phyloP scores from a whole-genome alignment of 2,113 vertebrate species.

The Chrysochloris asiatica region DNA sequence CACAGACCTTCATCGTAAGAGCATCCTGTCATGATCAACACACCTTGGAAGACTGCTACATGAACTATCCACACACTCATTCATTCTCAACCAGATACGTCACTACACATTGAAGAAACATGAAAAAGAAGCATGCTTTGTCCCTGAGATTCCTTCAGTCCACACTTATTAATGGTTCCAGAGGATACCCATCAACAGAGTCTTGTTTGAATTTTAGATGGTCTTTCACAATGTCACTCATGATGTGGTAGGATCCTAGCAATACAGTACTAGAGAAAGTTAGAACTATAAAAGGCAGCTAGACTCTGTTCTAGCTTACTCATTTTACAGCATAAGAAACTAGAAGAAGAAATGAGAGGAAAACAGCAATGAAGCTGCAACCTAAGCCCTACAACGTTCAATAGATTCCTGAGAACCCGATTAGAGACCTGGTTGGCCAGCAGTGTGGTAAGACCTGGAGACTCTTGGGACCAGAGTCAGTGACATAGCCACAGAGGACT shows the following conservation, averaged over 20 bases:
- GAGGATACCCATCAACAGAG: fast-evolving
- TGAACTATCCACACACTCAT: background rate
- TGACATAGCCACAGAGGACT: too few relatives aligned
- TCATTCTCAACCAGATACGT: background rate
- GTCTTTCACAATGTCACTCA: fast-evolving
- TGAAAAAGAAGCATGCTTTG: background rate
- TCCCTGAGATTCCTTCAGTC: background rate
- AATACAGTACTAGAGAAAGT: fast-evolving
- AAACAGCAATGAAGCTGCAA: too few relatives aligned
- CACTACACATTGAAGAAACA: background rate
- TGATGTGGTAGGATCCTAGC: background rate
- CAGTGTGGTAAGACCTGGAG: too few relatives aligned
- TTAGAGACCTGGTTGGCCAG: too few relatives aligned
- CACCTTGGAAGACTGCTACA: background rate
- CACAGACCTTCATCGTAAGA: fast-evolving
- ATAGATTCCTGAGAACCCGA: too few relatives aligned
- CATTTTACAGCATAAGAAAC: background rate
- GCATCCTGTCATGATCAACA: fast-evolving
- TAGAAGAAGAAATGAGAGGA: too few relatives aligned
- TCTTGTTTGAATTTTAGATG: fast-evolving
- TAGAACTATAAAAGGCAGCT: background rate
- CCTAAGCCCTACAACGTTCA: too few relatives aligned
- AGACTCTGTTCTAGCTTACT: fast-evolving
- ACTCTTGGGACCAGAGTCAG: too few relatives aligned
- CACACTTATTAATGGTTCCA: fast-evolving